These are phyloP conservation scores for Drosophila algonquin DNA, from an alignment of 2,888 invertebrate genomes.

Conservation along the genomic window DNA sequence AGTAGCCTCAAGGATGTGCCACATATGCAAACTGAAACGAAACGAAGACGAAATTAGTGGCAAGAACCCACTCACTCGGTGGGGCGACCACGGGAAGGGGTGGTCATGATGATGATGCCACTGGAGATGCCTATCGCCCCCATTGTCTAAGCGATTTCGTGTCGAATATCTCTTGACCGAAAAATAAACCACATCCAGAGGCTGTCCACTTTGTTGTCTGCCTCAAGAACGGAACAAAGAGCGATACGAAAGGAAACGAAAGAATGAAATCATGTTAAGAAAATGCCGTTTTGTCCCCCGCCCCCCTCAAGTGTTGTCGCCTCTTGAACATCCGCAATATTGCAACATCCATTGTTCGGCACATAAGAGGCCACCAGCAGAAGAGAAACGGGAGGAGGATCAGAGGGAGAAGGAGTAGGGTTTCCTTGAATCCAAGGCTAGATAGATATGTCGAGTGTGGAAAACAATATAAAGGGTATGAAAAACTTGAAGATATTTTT, in stretches of 20 bases:
- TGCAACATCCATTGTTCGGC: conserved; percentile 57
- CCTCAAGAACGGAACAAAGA: neutral
- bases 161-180: conserved; percentile 62
- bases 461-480: too few relatives aligned
- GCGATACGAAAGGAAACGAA: neutral
- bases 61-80: conserved; percentile 7
- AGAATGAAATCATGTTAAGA: conserved; percentile 29
- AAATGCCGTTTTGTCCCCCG: conserved; percentile 24
- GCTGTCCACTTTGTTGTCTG: conserved; percentile 34
- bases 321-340: conserved; percentile 47
- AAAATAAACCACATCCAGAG: conserved; percentile 28
- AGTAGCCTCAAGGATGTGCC: conserved; percentile 14
- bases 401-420: too few relatives aligned
- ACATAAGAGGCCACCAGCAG: neutral
- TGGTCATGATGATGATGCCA: conserved; percentile 30
- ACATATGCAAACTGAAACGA: conserved; percentile 17
- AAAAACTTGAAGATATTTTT: too few relatives aligned
- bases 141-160: conserved; percentile 61
- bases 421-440: neutral
- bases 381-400: neutral
- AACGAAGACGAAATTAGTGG: conserved; percentile 17
- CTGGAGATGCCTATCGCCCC: conserved; percentile 63
- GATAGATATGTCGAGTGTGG: too few relatives aligned
- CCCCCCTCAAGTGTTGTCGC: conserved; percentile 20
- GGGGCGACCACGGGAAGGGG: neutral